These are phyloP conservation scores for Apodemia hepburni DNA, from an alignment of 2,888 invertebrate genomes.

Conservation along the genomic window DNA sequence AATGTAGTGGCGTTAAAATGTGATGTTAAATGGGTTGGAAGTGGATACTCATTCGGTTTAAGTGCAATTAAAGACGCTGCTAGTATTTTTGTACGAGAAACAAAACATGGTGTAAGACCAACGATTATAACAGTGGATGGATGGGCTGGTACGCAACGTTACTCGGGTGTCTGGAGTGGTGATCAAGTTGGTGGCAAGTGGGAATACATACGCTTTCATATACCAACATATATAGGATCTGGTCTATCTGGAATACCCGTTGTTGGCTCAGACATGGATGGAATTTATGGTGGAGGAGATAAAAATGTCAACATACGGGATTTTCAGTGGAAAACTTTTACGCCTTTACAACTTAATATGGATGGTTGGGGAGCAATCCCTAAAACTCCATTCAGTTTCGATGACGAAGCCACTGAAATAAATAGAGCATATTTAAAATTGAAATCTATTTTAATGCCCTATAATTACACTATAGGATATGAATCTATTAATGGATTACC, in stretches of 20 bases:
- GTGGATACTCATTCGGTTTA: constrained; percentile 64
- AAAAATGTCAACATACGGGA: constrained; percentile 61
- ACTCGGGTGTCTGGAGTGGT: constrained; percentile 67
- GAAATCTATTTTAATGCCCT: constrained; percentile 65
- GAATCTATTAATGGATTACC: constrained; percentile 56
- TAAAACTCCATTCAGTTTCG: constrained; percentile 64
- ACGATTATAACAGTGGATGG: constrained; percentile 69
- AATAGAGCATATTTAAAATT: constrained; percentile 68
- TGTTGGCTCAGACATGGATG: constrained; percentile 70
- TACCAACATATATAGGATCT: constrained; percentile 66
- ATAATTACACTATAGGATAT: constrained; percentile 61
- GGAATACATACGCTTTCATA: constrained; percentile 72
- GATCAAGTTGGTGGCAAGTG: constrained; percentile 68
- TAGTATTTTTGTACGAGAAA: constrained; percentile 46
- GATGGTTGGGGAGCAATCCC: constrained; percentile 64
- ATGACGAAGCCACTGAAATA: constrained; percentile 51
- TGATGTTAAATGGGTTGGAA: constrained; percentile 70
- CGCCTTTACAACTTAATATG: constrained; percentile 69
- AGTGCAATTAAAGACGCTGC: constrained; percentile 60
- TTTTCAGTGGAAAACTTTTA: constrained; percentile 72
- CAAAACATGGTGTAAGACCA: constrained; percentile 44
- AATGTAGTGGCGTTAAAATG: constrained; percentile 65
- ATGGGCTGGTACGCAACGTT: constrained; percentile 70
- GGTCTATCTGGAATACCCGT: constrained; percentile 66
- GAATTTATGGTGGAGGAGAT: constrained; percentile 57